These are phyloP conservation scores for Caenorhabditis remanei DNA, from an alignment of 1,140 invertebrate genomes.

Conservation along the genomic window DNA sequence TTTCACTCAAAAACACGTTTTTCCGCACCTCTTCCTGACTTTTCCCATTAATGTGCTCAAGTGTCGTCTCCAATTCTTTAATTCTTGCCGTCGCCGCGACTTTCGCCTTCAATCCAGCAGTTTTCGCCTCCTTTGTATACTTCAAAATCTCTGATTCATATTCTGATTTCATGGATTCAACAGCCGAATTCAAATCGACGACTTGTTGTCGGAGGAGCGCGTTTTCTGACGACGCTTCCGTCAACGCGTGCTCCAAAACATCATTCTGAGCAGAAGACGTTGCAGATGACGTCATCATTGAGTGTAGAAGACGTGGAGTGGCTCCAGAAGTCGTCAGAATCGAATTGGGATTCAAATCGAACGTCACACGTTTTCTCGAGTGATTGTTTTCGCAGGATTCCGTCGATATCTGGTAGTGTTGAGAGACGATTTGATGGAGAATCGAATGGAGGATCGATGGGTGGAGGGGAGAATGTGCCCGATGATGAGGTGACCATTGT, in stretches of 20 bases:
- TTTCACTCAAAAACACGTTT: no score
- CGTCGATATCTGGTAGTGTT: background rate
- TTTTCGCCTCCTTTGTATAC: constrained; percentile 67
- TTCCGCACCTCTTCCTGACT: constrained; percentile 54
- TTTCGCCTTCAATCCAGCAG: constrained; percentile 69
- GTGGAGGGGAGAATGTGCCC: constrained; percentile 65
- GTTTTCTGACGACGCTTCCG: background rate
- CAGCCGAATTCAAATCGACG: background rate
- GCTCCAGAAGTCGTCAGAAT: constrained; percentile 4
- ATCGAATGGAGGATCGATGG: constrained; percentile 63
- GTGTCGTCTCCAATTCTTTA: constrained; percentile 71
- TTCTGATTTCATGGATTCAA: constrained; percentile 69
- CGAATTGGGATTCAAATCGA: constrained; percentile 66
- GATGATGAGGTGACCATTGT: background rate
- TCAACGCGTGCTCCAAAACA: background rate
- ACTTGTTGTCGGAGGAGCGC: constrained; percentile 27
- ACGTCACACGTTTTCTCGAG: constrained; percentile 70
- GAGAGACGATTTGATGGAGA: background rate
- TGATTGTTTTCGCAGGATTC: constrained; percentile 21
- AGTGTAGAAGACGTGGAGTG: background rate
- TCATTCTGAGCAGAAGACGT: background rate
- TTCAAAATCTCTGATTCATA: constrained; percentile 72
- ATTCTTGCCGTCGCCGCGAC: constrained; percentile 73
- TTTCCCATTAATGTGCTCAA: constrained; percentile 55
- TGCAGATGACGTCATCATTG: background rate